phyloP scores from a whole-genome alignment of 2,888 invertebrate genomes.

The Elgonia sp. region DNA sequence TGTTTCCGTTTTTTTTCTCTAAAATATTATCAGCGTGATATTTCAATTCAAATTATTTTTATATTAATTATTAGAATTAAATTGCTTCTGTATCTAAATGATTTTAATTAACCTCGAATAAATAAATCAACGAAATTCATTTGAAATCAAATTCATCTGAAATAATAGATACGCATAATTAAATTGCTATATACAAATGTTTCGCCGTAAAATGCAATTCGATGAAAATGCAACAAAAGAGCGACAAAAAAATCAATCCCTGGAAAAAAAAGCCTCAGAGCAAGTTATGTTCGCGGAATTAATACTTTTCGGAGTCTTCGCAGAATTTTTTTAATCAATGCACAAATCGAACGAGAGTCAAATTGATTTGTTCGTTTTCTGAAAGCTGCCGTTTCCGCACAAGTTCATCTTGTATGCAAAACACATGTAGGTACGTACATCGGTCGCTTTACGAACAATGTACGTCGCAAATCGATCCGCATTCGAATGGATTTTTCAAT shows the following conservation, averaged over 20 bases:
- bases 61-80: no score
- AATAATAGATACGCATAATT: no score
- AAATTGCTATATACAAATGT: no score
- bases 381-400: constrained; percentile 59
- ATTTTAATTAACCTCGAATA: no score
- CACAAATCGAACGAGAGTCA: constrained; percentile 49
- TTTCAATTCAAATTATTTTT: no score
- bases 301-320: neutral
- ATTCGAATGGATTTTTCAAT: constrained; percentile 67
- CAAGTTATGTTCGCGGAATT: constrained; percentile 14
- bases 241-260: neutral
- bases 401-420: constrained; percentile 72
- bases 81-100: no score
- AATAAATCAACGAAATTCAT: no score
- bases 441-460: constrained; percentile 69
- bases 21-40: no score
- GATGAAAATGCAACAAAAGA: no score
- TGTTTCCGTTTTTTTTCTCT: no score
- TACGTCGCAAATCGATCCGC: constrained; percentile 64
- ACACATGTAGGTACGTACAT: constrained; percentile 59
- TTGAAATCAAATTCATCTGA: no score
- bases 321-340: constrained; percentile 1
- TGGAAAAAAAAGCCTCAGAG: neutral
- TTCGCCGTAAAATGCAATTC: no score
- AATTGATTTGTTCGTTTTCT: constrained; percentile 56